Conservation (phyloP, 2,113 vertebrate species). For the Heliornis fulica region DNA sequence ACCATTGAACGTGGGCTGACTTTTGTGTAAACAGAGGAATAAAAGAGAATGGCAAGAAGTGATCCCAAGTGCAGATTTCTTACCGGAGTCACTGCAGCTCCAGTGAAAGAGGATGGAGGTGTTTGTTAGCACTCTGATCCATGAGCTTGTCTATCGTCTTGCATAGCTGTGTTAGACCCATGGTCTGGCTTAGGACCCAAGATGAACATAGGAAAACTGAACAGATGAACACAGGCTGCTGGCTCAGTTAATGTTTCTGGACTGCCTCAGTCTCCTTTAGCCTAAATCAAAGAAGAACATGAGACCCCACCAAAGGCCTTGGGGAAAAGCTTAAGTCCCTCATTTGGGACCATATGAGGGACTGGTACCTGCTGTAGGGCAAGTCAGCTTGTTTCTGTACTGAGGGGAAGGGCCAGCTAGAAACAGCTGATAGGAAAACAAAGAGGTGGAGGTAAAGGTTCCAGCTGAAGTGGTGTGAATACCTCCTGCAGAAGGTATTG, state of each 20-base stretch:
- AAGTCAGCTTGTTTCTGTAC: background rate
- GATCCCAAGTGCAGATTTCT: background rate
- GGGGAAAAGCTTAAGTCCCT: background rate
- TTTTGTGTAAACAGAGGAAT: constrained; percentile 47
- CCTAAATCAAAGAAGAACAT: background rate
- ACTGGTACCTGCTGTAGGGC: background rate
- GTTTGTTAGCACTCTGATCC: background rate
- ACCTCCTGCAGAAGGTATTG: background rate
- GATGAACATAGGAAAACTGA: background rate
- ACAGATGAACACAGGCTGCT: background rate
- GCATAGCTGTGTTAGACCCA: background rate
- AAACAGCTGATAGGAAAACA: background rate
- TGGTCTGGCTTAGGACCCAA: background rate
- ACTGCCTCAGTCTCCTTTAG: background rate
- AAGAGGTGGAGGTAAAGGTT: background rate
- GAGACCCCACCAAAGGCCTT: background rate
- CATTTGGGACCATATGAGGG: background rate
- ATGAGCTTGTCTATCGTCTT: background rate
- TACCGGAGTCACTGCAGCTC: background rate
- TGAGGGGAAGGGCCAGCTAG: background rate
- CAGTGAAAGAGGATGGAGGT: background rate
- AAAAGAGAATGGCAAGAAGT: background rate
- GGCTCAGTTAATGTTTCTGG: background rate
- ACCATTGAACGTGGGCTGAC: background rate
- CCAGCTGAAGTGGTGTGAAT: background rate